phyloP scores from a whole-genome alignment of 1,140 invertebrate genomes.

The Drosophila trapezifrons region DNA sequence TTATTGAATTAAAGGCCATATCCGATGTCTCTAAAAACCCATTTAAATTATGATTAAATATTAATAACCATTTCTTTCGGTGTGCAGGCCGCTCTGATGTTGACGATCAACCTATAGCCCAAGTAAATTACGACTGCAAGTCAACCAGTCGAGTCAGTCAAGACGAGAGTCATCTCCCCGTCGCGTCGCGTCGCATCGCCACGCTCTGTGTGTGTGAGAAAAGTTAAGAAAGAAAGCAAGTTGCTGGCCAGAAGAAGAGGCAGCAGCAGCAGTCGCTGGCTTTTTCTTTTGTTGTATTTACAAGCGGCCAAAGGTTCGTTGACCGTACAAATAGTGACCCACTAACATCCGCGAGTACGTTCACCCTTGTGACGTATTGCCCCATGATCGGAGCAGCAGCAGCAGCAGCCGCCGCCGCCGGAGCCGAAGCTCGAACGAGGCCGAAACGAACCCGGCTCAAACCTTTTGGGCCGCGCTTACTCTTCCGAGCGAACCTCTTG shows the following conservation, averaged over 20 bases:
- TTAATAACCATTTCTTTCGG: conserved; percentile 20
- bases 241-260: conserved; percentile 52
- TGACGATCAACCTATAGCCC: conserved; percentile 79
- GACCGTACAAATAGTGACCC: conserved; percentile 85
- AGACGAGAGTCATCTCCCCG: conserved; percentile 65
- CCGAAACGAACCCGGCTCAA: conserved; percentile 71
- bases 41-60: neutral
- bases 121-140: conserved; percentile 81
- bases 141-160: conserved; percentile 82
- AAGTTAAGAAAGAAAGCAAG: conserved; percentile 78
- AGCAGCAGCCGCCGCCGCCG: conserved; percentile 13
- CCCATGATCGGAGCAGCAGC: conserved; percentile 73
- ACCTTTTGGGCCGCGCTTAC: conserved; percentile 53
- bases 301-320: conserved; percentile 83
- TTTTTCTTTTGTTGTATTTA: conserved; percentile 79
- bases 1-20: too few relatives aligned
- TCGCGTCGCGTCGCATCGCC: conserved; percentile 1
- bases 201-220: conserved; percentile 40
- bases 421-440: conserved; percentile 39
- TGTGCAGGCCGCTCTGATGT: conserved; percentile 36
- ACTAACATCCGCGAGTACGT: conserved; percentile 84
- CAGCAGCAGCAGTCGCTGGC: conserved; percentile 25
- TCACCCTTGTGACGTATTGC: conserved; percentile 84
- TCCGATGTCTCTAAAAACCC: too few relatives aligned
- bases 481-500: conserved; percentile 22